phyloP scores from a whole-genome alignment of 2,888 invertebrate species.

The Heteropelma amictum region DNA sequence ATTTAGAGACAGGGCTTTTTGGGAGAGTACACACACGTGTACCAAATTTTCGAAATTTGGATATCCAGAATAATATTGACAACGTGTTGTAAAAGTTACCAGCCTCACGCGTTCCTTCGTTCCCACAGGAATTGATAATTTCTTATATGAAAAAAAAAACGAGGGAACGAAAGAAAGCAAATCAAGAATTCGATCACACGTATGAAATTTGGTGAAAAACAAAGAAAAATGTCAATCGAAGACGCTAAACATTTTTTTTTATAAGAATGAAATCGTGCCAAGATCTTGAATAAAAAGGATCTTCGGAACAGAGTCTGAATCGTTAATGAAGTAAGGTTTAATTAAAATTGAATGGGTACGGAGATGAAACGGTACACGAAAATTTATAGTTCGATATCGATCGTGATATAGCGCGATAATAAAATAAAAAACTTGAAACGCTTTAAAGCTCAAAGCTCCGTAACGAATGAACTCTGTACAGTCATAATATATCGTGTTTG shows the following conservation, averaged over 20 bases:
- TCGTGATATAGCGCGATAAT: conserved; percentile 23
- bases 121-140: too few relatives aligned
- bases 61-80: too few relatives aligned
- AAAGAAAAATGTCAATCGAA: too few relatives aligned
- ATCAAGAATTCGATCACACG: too few relatives aligned
- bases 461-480: conserved; percentile 22
- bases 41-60: too few relatives aligned
- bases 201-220: too few relatives aligned
- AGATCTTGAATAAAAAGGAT: not conserved
- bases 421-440: conserved; percentile 13
- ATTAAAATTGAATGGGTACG: not conserved
- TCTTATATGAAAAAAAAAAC: too few relatives aligned
- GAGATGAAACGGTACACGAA: conserved; percentile 4
- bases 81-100: too few relatives aligned
- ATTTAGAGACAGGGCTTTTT: too few relatives aligned
- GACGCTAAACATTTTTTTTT: not conserved
- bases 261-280: not conserved
- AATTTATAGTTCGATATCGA: conserved; percentile 8
- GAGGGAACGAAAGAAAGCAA: too few relatives aligned
- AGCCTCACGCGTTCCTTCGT: too few relatives aligned
- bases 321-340: not conserved
- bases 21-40: too few relatives aligned
- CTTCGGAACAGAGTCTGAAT: not conserved
- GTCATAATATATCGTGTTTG: conserved; percentile 22
- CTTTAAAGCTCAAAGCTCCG: conserved; percentile 34